A percentile compares a stretch with the other conserved stretches of the same genome.
phyloP scores from a whole-genome alignment of 2,888 invertebrate genomes.

The Spicauda simplicius region DNA sequence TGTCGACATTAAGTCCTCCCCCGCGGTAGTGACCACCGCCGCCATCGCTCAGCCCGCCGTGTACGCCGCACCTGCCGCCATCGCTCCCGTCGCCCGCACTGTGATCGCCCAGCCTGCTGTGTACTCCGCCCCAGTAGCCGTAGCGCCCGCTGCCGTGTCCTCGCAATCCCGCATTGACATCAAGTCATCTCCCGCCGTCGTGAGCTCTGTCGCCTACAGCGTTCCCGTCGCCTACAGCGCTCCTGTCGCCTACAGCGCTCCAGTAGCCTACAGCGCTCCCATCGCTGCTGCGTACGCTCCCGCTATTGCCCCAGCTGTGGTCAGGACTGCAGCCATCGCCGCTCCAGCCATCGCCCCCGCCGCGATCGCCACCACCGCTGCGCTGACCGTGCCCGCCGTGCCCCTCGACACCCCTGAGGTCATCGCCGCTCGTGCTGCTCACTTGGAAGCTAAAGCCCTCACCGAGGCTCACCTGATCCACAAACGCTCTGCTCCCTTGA shows the following conservation, averaged over 20 bases:
- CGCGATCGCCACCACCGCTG: conserved; percentile 34
- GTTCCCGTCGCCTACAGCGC: conserved; percentile 53
- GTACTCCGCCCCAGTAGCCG: conserved; percentile 56
- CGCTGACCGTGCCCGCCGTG: conserved; percentile 52
- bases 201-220: conserved; percentile 56
- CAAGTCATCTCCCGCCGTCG: conserved; percentile 46
- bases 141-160: conserved; percentile 39
- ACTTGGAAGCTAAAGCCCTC: conserved; percentile 69
- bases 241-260: conserved; percentile 44
- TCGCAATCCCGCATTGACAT: conserved; percentile 75
- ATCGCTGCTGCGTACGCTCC: conserved; percentile 46
- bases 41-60: conserved; percentile 38
- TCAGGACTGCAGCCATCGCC: conserved; percentile 46
- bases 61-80: conserved; percentile 44
- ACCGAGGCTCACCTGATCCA: conserved; percentile 66
- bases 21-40: conserved; percentile 64
- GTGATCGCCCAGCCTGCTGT: conserved; percentile 53
- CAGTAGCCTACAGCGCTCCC: conserved; percentile 41
- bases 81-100: conserved; percentile 44
- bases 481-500: conserved; percentile 69
- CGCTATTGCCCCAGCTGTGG: conserved; percentile 44
- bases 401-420: conserved; percentile 73
- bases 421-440: conserved; percentile 69
- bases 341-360: conserved; percentile 37
- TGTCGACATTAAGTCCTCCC: conserved; percentile 67